A percentile compares a stretch with the other conserved stretches of the same genome.
Conservation (phyloP, 2,888 invertebrate genomes). For the Phyllotreta striolata region DNA sequence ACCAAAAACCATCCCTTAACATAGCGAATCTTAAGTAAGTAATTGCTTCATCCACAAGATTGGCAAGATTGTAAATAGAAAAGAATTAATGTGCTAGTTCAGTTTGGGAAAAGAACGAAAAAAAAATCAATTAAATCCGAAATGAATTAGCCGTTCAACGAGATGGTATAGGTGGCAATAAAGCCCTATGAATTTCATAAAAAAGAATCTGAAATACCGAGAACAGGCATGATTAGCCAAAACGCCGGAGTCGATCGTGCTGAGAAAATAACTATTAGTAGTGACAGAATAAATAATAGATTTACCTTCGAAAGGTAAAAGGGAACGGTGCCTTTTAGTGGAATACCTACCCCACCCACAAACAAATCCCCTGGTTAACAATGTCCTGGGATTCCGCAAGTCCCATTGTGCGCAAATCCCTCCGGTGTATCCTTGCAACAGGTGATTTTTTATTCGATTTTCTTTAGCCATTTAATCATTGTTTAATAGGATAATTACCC, state of each 20-base stretch:
- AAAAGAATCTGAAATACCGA: conserved; percentile 5
- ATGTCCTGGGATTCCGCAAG: conserved; percentile 20
- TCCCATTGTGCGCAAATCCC: conserved; percentile 20
- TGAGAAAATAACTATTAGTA: conserved; percentile 32
- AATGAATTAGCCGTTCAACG: too few relatives aligned
- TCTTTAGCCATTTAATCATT: too few relatives aligned
- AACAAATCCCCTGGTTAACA: conserved; percentile 22
- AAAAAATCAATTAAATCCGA: too few relatives aligned
- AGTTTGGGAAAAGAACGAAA: too few relatives aligned
- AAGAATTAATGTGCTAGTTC: too few relatives aligned
- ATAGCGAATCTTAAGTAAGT: too few relatives aligned
- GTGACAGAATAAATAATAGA: conserved; percentile 36
- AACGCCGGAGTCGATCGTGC: conserved; percentile 18
- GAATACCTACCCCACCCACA: conserved; percentile 35
- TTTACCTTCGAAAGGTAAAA: conserved; percentile 29
- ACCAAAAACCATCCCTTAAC: too few relatives aligned
- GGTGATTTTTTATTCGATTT: conserved; percentile 15
- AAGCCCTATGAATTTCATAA: too few relatives aligned
- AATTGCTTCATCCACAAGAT: too few relatives aligned
- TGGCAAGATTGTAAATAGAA: too few relatives aligned
- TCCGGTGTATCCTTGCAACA: conserved; percentile 8
- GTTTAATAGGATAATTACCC: too few relatives aligned
- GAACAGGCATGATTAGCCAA: conserved; percentile 23
- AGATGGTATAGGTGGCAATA: too few relatives aligned
- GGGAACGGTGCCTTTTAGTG: conserved; percentile 27